A percentile compares a stretch with the other conserved stretches of the same genome.
Evolutionary conservation across 2,888 invertebrate species (phyloP).

Genomic region (Hydriomena furcata): DNA sequence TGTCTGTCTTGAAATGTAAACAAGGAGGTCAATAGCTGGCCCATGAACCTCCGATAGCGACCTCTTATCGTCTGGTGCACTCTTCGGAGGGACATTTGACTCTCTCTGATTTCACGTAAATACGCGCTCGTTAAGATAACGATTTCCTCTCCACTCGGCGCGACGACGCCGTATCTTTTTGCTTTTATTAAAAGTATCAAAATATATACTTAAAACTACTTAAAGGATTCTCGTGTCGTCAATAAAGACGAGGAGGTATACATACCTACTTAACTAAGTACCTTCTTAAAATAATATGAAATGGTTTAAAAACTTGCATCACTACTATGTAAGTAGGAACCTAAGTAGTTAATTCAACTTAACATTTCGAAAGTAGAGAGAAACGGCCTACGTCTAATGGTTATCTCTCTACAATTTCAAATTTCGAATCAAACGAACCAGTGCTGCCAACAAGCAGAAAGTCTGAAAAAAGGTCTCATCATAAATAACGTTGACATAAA

Average conservation of each 20-base stretch:
- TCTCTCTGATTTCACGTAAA: conserved; percentile 79
- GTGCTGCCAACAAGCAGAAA: conserved; percentile 59
- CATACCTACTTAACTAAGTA: conserved; percentile 14
- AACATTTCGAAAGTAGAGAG: background rate
- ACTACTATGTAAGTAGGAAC: background rate
- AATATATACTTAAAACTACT: conserved; percentile 55
- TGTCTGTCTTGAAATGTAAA: conserved; percentile 64
- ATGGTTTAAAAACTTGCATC: conserved; percentile 6
- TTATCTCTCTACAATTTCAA: conserved; percentile 22
- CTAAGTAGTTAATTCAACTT: background rate
- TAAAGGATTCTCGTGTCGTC: conserved; percentile 62
- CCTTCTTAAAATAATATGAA: conserved; percentile 39
- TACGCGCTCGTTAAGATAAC: conserved; percentile 78
- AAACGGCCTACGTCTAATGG: conserved; percentile 5
- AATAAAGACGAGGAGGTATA: conserved; percentile 50
- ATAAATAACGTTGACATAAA: conserved; percentile 82
- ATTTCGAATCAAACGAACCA: conserved; percentile 25
- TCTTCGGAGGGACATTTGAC: conserved; percentile 66
- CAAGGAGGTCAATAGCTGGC: conserved; percentile 80
- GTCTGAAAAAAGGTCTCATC: conserved; percentile 65
- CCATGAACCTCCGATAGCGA: conserved; percentile 71
- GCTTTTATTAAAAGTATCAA: conserved; percentile 68
- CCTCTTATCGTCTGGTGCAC: conserved; percentile 73
- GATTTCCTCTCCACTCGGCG: conserved; percentile 77
- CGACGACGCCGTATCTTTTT: conserved; percentile 62